Percentiles rank a stretch among this genome's conserved stretches.
These are phyloP conservation scores for Rutpela maculata DNA, from an alignment of 2,888 invertebrate genomes.

Conservation along the genomic window DNA sequence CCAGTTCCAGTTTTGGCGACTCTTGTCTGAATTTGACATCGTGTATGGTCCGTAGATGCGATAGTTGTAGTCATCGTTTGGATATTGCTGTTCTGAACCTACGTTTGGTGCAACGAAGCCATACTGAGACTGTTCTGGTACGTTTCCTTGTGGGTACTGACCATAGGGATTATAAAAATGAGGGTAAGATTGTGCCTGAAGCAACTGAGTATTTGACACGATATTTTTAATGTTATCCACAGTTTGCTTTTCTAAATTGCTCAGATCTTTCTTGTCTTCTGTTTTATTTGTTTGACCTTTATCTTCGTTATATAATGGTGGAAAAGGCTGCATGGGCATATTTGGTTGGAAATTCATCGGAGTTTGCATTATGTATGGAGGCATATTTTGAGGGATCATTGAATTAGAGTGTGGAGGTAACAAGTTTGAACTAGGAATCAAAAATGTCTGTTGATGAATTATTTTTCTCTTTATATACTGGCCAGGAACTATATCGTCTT, in stretches of 20 bases:
- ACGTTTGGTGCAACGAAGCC: slow-evolving; percentile 38
- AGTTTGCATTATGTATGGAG: slow-evolving; percentile 12
- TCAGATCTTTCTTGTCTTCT: slow-evolving; percentile 39
- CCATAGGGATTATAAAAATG: slow-evolving; percentile 48
- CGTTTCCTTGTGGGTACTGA: slow-evolving; percentile 38
- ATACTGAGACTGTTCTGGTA: slow-evolving; percentile 41
- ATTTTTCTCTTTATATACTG: slow-evolving; percentile 69
- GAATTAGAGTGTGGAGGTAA: neutral
- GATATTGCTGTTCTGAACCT: slow-evolving; percentile 30
- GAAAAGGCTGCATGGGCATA: neutral
- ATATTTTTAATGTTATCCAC: slow-evolving; percentile 68
- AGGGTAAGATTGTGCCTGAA: slow-evolving; percentile 38
- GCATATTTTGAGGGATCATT: slow-evolving; percentile 27
- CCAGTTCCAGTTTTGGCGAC: slow-evolving; percentile 71
- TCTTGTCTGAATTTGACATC: slow-evolving; percentile 43
- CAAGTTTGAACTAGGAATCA: slow-evolving; percentile 60
- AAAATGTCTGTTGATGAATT: slow-evolving; percentile 69
- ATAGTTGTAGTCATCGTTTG: slow-evolving; percentile 43
- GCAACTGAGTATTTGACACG: slow-evolving; percentile 57
- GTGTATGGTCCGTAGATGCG: slow-evolving; percentile 47
- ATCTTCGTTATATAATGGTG: neutral
- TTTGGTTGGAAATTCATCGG: slow-evolving; percentile 14
- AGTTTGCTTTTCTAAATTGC: slow-evolving; percentile 63
- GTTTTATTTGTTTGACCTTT: slow-evolving; percentile 1
- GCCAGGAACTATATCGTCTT: slow-evolving; percentile 65